These are phyloP conservation scores for Sebastes melanostomus DNA, from an alignment of 2,797 vertebrate genomes.

Conservation along the genomic window DNA sequence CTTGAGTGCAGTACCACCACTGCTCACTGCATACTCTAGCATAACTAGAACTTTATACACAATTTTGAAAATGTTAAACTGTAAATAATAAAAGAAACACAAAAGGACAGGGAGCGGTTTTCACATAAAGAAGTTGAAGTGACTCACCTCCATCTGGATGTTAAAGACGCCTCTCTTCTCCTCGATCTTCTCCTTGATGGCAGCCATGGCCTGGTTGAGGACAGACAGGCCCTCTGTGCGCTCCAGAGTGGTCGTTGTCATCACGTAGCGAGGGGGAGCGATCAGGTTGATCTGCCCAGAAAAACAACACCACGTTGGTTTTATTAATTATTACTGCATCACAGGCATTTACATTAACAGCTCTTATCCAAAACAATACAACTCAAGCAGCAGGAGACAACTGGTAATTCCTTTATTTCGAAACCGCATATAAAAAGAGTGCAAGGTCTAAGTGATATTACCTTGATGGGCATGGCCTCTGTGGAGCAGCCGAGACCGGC, in stretches of 20 bases:
- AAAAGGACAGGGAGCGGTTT: not conserved
- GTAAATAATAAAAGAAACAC: not conserved
- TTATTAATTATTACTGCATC: not conserved
- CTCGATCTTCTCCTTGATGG: constrained; percentile 98
- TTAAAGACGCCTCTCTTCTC: constrained; percentile 99
- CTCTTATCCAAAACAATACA: not conserved
- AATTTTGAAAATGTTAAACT: not conserved
- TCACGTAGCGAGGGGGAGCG: constrained; percentile 96
- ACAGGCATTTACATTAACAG: too few relatives aligned
- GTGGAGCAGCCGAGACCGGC: constrained; percentile 95
- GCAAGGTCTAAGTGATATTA: constrained; percentile 35
- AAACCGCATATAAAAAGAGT: not conserved
- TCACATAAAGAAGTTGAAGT: not conserved
- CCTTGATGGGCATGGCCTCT: constrained; percentile 98
- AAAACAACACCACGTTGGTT: not conserved
- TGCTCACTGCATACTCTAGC: not conserved
- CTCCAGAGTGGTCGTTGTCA: constrained; percentile 98
- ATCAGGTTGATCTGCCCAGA: constrained; percentile 93
- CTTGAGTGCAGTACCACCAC: not conserved
- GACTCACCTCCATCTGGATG: constrained; percentile 95
- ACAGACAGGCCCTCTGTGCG: constrained; percentile 97
- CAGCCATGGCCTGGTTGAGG: constrained; percentile 97
- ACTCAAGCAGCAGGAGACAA: not conserved
- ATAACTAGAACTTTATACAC: not conserved
- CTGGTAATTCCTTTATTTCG: not conserved